A percentile compares a stretch with the other conserved stretches of the same genome.
Conservation (phyloP, 2,797 vertebrate species). For the Falco naumanni region DNA sequence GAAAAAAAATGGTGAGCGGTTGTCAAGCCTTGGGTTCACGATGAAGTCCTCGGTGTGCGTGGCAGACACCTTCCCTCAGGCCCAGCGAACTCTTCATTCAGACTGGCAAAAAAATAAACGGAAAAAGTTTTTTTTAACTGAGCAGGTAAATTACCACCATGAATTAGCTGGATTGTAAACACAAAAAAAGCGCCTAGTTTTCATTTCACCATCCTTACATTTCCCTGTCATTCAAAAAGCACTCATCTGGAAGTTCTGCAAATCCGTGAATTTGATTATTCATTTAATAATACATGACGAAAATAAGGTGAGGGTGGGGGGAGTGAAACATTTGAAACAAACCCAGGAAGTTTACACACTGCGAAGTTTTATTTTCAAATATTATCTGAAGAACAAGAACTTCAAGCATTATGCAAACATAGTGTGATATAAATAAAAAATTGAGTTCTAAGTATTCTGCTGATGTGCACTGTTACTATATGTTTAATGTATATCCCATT, state of each 20-base stretch:
- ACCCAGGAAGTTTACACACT: neutral
- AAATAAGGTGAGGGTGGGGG: too few species aligned
- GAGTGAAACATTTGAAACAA: neutral
- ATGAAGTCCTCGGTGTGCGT: neutral
- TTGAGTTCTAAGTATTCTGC: neutral
- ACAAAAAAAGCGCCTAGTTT: neutral
- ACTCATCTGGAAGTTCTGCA: neutral
- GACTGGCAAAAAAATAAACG: neutral
- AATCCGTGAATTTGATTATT: neutral
- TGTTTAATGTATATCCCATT: neutral
- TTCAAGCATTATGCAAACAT: neutral
- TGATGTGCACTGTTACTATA: neutral
- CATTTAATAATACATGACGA: neutral
- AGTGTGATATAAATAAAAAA: accelerated
- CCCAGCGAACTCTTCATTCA: neutral
- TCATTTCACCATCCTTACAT: neutral
- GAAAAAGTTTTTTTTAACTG: neutral
- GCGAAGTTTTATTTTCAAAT: neutral
- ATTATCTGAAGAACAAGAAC: neutral
- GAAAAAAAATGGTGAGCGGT: neutral
- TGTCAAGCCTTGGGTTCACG: neutral
- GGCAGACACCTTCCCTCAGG: neutral
- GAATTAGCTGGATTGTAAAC: neutral
- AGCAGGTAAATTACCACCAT: neutral
- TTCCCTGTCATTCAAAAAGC: neutral